These are phyloP conservation scores for Scaptomyza hsui DNA, from an alignment of 1,140 invertebrate genomes.

Conservation along the genomic window DNA sequence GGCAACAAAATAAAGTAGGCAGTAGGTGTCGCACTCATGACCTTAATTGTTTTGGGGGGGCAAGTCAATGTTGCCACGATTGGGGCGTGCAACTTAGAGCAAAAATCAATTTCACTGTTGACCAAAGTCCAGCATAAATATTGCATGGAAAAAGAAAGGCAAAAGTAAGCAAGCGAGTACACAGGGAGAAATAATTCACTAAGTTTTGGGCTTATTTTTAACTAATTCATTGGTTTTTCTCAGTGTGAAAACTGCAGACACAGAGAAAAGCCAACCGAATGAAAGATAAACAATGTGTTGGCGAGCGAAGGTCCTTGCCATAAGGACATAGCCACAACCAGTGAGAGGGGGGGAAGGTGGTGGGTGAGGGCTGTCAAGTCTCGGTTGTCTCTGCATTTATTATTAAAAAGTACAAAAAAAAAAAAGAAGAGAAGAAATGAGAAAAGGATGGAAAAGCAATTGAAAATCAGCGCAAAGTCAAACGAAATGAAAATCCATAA, in stretches of 20 bases:
- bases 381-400: conserved; percentile 50
- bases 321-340: conserved; percentile 9
- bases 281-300: conserved; percentile 65
- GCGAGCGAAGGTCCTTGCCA: conserved; percentile 18
- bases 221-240: neutral
- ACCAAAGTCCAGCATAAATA: conserved; percentile 71
- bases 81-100: conserved; percentile 15
- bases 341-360: neutral
- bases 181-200: neutral
- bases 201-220: neutral
- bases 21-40: neutral
- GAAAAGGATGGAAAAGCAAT: conserved; percentile 33
- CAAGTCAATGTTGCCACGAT: conserved; percentile 18
- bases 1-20: neutral
- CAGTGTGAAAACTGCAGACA: neutral
- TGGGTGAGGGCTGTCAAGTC: conserved; percentile 1
- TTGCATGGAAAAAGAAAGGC: conserved; percentile 58
- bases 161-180: neutral
- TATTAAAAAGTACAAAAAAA: conserved; percentile 45
- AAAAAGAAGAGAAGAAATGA: neutral
- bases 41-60: conserved; percentile 38
- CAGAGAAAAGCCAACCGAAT: conserved; percentile 18
- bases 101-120: conserved; percentile 80
- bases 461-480: conserved; percentile 78
- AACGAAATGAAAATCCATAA: conserved; percentile 80